Evolutionary conservation across 2,797 vertebrate genomes (phyloP).

Genomic region (Gephyroberyx darwinii): DNA sequence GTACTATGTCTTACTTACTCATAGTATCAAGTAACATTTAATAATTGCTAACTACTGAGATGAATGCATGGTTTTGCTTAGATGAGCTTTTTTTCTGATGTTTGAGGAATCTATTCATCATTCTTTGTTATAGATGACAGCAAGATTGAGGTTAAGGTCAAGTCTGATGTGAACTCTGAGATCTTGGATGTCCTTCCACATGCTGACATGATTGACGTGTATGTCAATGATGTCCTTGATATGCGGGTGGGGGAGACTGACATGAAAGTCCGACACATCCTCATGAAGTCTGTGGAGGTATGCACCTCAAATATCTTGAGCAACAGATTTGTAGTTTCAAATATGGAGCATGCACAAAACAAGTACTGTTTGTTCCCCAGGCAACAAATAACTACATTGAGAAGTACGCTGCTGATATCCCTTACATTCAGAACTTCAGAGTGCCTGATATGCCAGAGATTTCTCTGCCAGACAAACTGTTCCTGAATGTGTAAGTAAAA

Average conservation of each 20-base stretch:
- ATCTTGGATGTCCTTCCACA: slow-evolving; percentile 61
- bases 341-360: slow-evolving; percentile 8
- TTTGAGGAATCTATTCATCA: neutral
- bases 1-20: slow-evolving; percentile 71
- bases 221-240: slow-evolving; percentile 81
- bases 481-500: slow-evolving; percentile 86
- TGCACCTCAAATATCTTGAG: neutral
- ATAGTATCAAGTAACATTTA: neutral
- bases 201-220: slow-evolving; percentile 67
- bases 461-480: slow-evolving; percentile 88
- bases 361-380: slow-evolving; percentile 68
- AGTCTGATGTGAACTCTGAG: slow-evolving; percentile 81
- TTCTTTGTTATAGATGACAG: slow-evolving; percentile 80
- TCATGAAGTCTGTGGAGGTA: slow-evolving; percentile 87
- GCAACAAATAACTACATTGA: slow-evolving; percentile 86
- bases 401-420: slow-evolving; percentile 78
- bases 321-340: neutral
- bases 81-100: neutral
- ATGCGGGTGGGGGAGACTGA: slow-evolving; percentile 84
- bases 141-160: slow-evolving; percentile 85
- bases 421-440: slow-evolving; percentile 83
- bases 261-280: slow-evolving; percentile 86
- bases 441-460: slow-evolving; percentile 83
- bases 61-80: neutral
- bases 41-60: neutral